These are phyloP conservation scores for Drosophila nigromelanica DNA, from an alignment of 1,140 invertebrate genomes.

Conservation along the genomic window DNA sequence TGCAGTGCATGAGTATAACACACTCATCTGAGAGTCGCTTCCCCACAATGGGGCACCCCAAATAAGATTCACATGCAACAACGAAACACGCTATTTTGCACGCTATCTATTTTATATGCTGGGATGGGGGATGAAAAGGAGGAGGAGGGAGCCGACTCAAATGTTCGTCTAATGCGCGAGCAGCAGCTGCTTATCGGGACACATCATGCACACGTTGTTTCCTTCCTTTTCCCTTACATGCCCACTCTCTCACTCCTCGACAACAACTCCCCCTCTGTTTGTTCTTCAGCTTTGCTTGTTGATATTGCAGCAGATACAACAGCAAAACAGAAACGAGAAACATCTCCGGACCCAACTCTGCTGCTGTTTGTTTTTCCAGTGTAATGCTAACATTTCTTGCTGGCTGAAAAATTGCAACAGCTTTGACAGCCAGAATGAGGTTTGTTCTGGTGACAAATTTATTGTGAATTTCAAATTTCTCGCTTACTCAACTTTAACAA, in stretches of 20 bases:
- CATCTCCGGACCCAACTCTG: slow-evolving; percentile 8
- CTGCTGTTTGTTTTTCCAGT: slow-evolving; percentile 15
- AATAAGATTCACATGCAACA: slow-evolving; percentile 40
- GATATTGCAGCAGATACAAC: slow-evolving; percentile 35
- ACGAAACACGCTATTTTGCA: slow-evolving; percentile 38
- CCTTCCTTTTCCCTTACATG: neutral
- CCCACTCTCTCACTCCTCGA: neutral
- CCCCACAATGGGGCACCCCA: slow-evolving; percentile 16
- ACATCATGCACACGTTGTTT: slow-evolving; percentile 41
- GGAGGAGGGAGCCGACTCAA: neutral
- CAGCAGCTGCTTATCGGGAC: slow-evolving; percentile 42
- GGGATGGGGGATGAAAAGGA: neutral
- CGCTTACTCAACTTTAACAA: no score
- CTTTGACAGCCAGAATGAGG: neutral
- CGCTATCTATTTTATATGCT: slow-evolving; percentile 29
- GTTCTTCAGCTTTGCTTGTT: slow-evolving; percentile 31
- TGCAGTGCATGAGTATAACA: neutral
- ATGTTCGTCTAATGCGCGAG: slow-evolving; percentile 28
- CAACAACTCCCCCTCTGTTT: slow-evolving; percentile 15
- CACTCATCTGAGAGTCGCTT: slow-evolving; percentile 3
- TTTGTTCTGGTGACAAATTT: neutral
- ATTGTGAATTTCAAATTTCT: no score
- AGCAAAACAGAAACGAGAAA: slow-evolving; percentile 3
- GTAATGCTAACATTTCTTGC: slow-evolving; percentile 24
- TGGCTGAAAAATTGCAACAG: slow-evolving; percentile 11